phyloP scores from a whole-genome alignment of 1,140 invertebrate species.

The Nasonia giraulti region DNA sequence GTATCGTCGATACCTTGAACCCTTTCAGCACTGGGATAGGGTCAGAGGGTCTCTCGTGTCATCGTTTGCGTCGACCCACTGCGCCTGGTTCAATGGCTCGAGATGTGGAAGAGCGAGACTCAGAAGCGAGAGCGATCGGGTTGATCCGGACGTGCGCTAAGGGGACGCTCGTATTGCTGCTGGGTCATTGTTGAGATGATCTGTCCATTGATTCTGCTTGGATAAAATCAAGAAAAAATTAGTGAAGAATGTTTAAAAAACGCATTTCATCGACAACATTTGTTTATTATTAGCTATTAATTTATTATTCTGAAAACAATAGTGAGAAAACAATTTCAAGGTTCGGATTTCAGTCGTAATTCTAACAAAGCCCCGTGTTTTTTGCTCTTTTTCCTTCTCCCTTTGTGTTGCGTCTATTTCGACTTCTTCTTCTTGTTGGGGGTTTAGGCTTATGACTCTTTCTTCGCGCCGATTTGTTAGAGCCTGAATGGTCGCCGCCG shows the following conservation, averaged over 20 bases:
- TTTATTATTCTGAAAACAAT: background rate
- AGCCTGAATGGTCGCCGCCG: constrained; percentile 9
- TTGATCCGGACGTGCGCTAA: background rate
- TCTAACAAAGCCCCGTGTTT: background rate
- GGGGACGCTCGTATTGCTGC: too few relatives aligned
- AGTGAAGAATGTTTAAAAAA: too few relatives aligned
- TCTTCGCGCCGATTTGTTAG: constrained; percentile 35
- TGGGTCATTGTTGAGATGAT: background rate
- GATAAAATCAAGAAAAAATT: background rate
- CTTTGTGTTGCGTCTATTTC: constrained; percentile 41
- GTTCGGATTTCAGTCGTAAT: background rate
- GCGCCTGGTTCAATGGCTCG: too few relatives aligned
- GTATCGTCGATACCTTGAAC: constrained; percentile 8
- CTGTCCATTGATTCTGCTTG: background rate
- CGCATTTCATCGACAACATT: too few relatives aligned
- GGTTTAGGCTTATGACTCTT: constrained; percentile 28
- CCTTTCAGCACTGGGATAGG: background rate
- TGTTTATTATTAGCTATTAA: too few relatives aligned
- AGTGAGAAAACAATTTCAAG: background rate
- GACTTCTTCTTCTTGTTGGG: background rate
- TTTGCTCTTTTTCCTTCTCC: constrained; percentile 47
- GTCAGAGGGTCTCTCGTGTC: background rate
- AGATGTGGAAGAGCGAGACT: background rate
- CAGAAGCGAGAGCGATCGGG: background rate
- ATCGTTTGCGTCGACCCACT: background rate